Evolutionary conservation across 2,797 vertebrate genomes (phyloP).

Genomic region (Sternotherus odoratus): DNA sequence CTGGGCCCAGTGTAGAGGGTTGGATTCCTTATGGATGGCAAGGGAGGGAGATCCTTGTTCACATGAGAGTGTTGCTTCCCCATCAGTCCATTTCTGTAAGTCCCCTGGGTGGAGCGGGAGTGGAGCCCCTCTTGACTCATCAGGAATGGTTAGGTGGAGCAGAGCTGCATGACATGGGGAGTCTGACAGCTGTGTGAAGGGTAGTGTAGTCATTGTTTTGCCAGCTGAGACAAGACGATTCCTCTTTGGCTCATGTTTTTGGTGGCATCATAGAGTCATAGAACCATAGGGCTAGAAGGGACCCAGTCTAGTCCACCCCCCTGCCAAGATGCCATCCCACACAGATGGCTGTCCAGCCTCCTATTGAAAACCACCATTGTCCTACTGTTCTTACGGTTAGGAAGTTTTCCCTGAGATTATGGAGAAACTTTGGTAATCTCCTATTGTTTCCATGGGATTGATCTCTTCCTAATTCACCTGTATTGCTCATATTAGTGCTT

Average conservation of each 20-base stretch:
- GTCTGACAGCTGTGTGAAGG: not conserved
- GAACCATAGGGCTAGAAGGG: not conserved
- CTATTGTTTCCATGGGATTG: not conserved
- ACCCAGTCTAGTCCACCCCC: not conserved
- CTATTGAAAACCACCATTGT: not conserved
- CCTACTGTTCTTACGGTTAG: not conserved
- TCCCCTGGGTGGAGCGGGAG: not conserved
- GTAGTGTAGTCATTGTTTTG: not conserved
- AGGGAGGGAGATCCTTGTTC: not conserved
- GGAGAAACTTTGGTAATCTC: not conserved
- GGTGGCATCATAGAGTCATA: not conserved
- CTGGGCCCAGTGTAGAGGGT: not conserved
- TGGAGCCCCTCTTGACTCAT: not conserved
- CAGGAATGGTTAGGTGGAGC: not conserved
- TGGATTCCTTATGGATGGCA: not conserved
- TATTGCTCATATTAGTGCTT: not conserved
- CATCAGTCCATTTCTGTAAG: not conserved
- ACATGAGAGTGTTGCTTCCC: not conserved
- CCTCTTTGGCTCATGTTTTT: not conserved
- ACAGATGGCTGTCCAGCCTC: not conserved
- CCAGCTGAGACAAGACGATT: not conserved
- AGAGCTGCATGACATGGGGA: not conserved
- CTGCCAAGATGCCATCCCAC: not conserved
- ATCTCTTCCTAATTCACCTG: conserved; percentile 26
- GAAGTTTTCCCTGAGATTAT: not conserved